Percentiles rank a stretch among this genome's conserved stretches.
phyloP scores from a whole-genome alignment of 2,888 invertebrate species.

The Pollenia griseotomentosa region DNA sequence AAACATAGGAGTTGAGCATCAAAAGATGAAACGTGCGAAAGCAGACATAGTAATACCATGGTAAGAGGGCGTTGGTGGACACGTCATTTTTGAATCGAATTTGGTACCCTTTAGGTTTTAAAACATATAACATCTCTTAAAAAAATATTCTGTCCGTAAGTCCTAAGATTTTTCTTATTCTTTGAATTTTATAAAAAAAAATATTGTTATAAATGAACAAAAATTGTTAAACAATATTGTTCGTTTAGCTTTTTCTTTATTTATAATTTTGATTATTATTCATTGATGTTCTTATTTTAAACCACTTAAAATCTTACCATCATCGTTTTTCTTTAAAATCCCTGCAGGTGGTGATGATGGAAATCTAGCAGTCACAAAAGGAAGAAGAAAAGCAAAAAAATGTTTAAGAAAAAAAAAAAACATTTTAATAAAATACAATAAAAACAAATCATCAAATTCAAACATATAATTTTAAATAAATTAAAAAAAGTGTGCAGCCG shows the following conservation, averaged over 20 bases:
- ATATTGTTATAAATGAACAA: constrained; percentile 48
- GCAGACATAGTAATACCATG: too few species aligned
- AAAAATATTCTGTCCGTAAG: background rate
- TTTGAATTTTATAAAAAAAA: background rate
- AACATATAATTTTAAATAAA: background rate
- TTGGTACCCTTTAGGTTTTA: too few species aligned
- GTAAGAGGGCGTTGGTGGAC: too few species aligned
- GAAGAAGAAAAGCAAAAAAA: constrained; percentile 41
- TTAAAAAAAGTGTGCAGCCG: constrained; percentile 12
- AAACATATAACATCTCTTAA: background rate
- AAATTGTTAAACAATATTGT: constrained; percentile 41
- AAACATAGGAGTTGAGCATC: too few species aligned
- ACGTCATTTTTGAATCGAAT: too few species aligned
- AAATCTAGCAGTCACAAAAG: constrained; percentile 74
- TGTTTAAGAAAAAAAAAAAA: constrained; percentile 31
- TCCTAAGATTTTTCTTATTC: constrained; percentile 6
- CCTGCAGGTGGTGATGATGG: constrained; percentile 82
- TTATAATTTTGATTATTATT: constrained; percentile 25
- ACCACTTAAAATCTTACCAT: constrained; percentile 80
- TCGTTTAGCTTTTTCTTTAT: constrained; percentile 37
- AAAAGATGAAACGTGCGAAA: too few species aligned
- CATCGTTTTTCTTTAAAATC: constrained; percentile 83
- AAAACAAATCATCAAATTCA: constrained; percentile 33
- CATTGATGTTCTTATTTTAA: constrained; percentile 62
- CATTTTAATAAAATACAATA: constrained; percentile 37